Evolutionary conservation across 2,113 vertebrate genomes (phyloP).

Genomic region (Mellivora capensis): DNA sequence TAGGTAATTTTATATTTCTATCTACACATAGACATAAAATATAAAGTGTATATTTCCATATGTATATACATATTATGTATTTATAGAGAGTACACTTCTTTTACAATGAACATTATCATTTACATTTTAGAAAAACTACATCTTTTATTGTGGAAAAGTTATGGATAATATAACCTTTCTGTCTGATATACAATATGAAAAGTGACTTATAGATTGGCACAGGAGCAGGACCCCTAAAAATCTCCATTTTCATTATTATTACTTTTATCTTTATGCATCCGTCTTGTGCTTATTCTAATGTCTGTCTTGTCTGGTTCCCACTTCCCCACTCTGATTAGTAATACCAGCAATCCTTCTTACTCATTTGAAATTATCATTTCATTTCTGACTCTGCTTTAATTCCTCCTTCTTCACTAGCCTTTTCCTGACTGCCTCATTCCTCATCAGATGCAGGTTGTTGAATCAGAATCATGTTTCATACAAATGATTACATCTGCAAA

Average conservation of each 20-base stretch:
- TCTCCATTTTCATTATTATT: neutral
- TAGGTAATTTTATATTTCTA: neutral
- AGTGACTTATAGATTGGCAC: neutral
- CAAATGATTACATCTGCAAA: neutral
- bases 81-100: neutral
- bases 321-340: neutral
- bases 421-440: neutral
- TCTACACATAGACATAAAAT: neutral
- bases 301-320: neutral
- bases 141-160: neutral
- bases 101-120: neutral
- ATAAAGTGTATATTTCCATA: neutral
- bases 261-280: neutral
- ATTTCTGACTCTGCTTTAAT: neutral
- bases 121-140: neutral
- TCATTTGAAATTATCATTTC: neutral
- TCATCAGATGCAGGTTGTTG: neutral
- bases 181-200: neutral
- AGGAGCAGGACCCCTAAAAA: neutral
- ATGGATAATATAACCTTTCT: neutral
- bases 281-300: neutral
- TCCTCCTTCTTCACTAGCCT: neutral
- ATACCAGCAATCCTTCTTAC: neutral
- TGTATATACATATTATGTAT: neutral
- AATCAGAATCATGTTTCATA: neutral